Percentiles rank a stretch among this genome's conserved stretches.
Conservation (phyloP, 2,888 invertebrate species). For the Drosophila stalkeri region DNA sequence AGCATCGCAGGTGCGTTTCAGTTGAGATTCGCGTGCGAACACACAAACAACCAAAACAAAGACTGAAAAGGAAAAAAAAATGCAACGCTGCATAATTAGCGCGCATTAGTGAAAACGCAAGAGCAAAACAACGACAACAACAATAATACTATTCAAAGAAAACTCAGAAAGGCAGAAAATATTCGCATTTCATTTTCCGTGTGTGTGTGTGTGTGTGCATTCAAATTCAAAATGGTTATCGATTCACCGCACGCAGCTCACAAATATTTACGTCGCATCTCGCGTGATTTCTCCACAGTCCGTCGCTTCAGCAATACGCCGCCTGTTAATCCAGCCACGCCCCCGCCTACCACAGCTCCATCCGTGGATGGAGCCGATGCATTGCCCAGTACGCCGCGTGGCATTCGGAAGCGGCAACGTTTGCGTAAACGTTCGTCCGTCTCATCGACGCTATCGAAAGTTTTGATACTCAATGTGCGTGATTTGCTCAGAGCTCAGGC, state of each 20-base stretch:
- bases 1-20: conserved; percentile 53
- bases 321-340: conserved; percentile 33
- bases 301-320: conserved; percentile 79
- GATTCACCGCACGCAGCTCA: conserved; percentile 69
- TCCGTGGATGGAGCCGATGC: conserved; percentile 20
- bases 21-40: conserved; percentile 57
- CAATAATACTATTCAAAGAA: conserved; percentile 6
- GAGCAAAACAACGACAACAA: not conserved
- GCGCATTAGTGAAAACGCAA: conserved; percentile 36
- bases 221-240: conserved; percentile 47
- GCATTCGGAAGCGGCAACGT: conserved; percentile 71
- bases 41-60: conserved; percentile 21
- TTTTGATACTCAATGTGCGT: conserved; percentile 84
- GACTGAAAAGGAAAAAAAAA: not conserved
- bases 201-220: not conserved
- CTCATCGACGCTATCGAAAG: conserved; percentile 84
- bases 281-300: conserved; percentile 80
- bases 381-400: conserved; percentile 60
- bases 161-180: not conserved
- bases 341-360: not conserved
- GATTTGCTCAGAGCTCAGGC: conserved; percentile 82
- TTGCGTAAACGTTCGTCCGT: conserved; percentile 83
- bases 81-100: conserved; percentile 53
- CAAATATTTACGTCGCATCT: conserved; percentile 78
- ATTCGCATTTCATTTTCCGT: not conserved